A percentile compares a stretch with the other conserved stretches of the same genome.
These are phyloP conservation scores for Hydrotaea cyrtoneurina DNA, from an alignment of 2,888 invertebrate species.

Conservation along the genomic window DNA sequence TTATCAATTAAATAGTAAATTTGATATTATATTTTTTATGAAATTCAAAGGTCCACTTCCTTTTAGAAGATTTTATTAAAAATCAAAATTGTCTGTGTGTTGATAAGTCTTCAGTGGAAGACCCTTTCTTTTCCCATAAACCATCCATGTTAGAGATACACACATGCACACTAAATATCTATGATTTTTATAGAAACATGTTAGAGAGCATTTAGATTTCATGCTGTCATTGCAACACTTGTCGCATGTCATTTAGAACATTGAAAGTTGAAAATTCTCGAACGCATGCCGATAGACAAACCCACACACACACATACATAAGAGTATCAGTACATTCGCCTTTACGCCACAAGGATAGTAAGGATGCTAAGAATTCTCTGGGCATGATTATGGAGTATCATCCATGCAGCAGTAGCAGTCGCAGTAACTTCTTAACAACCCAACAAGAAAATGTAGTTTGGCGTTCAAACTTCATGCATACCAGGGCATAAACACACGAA, in stretches of 20 bases:
- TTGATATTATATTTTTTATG: no score
- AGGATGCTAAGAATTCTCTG: neutral
- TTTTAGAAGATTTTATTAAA: no score
- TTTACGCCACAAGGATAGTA: neutral
- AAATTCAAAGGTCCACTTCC: no score
- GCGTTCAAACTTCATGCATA: neutral
- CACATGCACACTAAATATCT: no score
- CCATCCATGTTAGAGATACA: neutral
- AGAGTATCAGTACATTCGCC: no score
- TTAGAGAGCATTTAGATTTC: constrained; percentile 23
- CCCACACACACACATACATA: no score
- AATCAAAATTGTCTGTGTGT: no score
- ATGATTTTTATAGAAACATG: neutral
- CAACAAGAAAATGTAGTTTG: neutral
- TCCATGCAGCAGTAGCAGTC: neutral
- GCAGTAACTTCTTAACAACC: neutral
- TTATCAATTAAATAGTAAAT: no score
- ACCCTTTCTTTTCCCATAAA: neutral
- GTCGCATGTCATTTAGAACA: constrained; percentile 32
- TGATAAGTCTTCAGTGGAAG: neutral
- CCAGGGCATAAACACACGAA: constrained; percentile 2
- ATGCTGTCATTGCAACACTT: constrained; percentile 24
- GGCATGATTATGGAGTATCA: neutral
- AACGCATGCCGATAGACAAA: neutral
- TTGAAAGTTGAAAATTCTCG: neutral